Evolutionary conservation across 2,888 invertebrate genomes (phyloP).

Genomic region (Resseliella maxima): DNA sequence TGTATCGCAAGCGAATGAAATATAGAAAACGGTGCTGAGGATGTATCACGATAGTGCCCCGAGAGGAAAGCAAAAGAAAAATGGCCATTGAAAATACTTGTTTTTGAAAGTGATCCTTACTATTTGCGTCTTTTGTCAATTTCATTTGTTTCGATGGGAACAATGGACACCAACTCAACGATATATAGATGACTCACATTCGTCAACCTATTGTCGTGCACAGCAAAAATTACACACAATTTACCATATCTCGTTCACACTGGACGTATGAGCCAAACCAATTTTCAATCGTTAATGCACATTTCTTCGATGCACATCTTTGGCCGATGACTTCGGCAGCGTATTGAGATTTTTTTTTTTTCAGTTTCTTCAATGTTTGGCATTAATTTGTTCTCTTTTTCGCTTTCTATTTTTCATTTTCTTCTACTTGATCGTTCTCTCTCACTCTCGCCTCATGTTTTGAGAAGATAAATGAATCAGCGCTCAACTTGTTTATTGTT

Average conservation of each 20-base stretch:
- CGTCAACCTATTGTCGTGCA: slow-evolving; percentile 30
- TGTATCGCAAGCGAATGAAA: not conserved
- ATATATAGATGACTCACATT: slow-evolving; percentile 53
- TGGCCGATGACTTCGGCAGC: not conserved
- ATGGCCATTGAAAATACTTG: slow-evolving; percentile 25
- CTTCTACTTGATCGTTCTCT: not conserved
- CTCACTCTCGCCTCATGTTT: not conserved
- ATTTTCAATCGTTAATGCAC: not conserved
- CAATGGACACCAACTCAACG: slow-evolving; percentile 2
- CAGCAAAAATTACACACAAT: slow-evolving; percentile 5
- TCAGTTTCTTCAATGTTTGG: not conserved
- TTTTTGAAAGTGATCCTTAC: slow-evolving; percentile 48
- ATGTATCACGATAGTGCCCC: no score
- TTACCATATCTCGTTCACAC: slow-evolving; percentile 35
- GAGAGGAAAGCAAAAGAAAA: not conserved
- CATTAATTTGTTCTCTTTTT: not conserved
- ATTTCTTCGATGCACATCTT: not conserved
- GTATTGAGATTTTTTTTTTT: not conserved
- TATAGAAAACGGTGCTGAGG: no score
- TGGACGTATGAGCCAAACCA: not conserved
- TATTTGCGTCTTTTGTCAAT: not conserved
- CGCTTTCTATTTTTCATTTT: not conserved
- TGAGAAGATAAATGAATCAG: slow-evolving; percentile 11
- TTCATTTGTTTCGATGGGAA: slow-evolving; percentile 8
- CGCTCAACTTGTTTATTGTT: not conserved